These are phyloP conservation scores for Phyllotreta cruciferae DNA, from an alignment of 2,888 invertebrate genomes.

Conservation along the genomic window DNA sequence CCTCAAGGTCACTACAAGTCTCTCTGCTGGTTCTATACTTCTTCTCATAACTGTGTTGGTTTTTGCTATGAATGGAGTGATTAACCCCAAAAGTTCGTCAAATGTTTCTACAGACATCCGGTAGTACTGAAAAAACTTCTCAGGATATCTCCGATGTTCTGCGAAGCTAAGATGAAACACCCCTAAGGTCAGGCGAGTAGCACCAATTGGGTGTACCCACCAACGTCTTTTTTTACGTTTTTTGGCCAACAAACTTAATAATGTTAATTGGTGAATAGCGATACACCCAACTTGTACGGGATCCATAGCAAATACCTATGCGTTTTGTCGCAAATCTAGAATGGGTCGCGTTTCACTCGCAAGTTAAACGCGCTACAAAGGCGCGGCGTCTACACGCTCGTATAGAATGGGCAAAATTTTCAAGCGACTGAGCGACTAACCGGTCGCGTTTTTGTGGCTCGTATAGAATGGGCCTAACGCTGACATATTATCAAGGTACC, in stretches of 20 bases:
- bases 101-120: constrained; percentile 5
- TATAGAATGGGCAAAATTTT: no score
- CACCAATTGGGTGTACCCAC: constrained; percentile 6
- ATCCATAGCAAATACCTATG: background rate
- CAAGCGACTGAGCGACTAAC: no score
- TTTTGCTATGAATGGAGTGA: background rate
- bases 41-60: constrained; percentile 5
- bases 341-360: no score
- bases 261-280: background rate
- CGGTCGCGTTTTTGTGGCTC: no score
- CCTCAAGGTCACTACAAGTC: constrained; percentile 3
- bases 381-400: no score
- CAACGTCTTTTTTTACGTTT: background rate
- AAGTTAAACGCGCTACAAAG: no score
- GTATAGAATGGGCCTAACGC: no score
- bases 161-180: background rate
- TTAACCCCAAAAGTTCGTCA: constrained; percentile 3
- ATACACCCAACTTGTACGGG: background rate
- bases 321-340: no score
- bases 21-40: constrained; percentile 4
- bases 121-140: background rate
- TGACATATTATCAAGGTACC: no score
- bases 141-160: constrained; percentile 6
- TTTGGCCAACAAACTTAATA: background rate
- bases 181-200: background rate